Base-by-base conservation (phyloP, 2,888 invertebrate species). In the Erebia aethiops region DNA sequence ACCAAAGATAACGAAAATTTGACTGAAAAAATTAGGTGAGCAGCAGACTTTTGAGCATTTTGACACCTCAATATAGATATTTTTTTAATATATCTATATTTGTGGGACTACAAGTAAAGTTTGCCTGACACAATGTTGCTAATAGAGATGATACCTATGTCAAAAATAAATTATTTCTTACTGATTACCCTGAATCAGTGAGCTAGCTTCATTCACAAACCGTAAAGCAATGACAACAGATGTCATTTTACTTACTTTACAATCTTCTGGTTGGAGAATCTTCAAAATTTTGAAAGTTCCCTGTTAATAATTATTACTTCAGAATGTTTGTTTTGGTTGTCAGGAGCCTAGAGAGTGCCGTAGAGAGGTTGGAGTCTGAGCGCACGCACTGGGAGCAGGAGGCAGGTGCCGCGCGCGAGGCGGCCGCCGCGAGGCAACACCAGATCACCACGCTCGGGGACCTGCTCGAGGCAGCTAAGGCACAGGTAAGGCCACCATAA, bases 381-480 rank as follows among this genome's bases (percentile, higher is more conserved):
- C 95, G 96, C 49, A 95, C 95, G 78, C 95, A 95, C 76, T 90
- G 96, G 77, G 98, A 98, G 79, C 94, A 95, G 52, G 97, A 97
- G 79, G 90, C 97, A 74, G 94, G 95, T 11, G 94, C 95, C 73
- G 95, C 96, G 67, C 95, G 95, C 77, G 97, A 98, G 82, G 95
- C 96, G 75, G 95, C 96, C 49, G 96, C 96, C 2, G 96, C 96
- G 72, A 94, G 96, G 35, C 96, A 96, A 81, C 97, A 97, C 76
- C 98, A 98, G 90, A 95, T 97, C 63, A 95, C 95, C 79, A 94
- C 97, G 62, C 92, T 97, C 75, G 95, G 95, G 18, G 97, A 97
- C 66, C 89, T 97, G 71, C 90, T 98, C 18, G 98, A 98, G 75
- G 97, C 97, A 85, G 98, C 98, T 9, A 95, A 97, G 80, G 96